Conservation (phyloP, 1,140 invertebrate species). For the Drosophila melanogaster region DNA sequence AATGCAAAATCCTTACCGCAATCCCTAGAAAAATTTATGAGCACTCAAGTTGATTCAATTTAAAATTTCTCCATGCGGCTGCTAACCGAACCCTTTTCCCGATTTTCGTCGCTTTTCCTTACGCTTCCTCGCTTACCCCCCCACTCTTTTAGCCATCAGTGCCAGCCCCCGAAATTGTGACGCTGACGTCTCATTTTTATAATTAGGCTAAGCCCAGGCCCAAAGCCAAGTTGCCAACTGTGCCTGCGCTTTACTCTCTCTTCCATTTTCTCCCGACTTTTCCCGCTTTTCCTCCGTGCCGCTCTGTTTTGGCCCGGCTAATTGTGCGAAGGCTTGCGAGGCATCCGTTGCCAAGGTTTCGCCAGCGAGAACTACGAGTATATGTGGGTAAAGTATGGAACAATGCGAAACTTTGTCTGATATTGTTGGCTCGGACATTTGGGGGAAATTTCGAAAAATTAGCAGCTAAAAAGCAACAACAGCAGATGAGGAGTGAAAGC, state of each 20-base stretch:
- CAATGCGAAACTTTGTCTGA: conserved; percentile 47
- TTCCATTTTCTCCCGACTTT: not conserved
- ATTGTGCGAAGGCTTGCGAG: conserved; percentile 23
- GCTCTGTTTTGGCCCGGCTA: conserved; percentile 23
- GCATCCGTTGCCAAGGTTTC: conserved; percentile 11
- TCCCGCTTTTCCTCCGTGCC: conserved; percentile 10
- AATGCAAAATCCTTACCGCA: conserved; percentile 51
- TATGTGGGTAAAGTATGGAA: conserved; percentile 6
- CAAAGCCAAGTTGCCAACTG: conserved; percentile 73
- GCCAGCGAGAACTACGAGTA: not conserved
- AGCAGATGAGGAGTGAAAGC: conserved; percentile 29
- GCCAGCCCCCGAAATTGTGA: conserved; percentile 58
- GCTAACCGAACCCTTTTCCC: conserved; percentile 10
- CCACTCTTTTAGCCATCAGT: conserved; percentile 9
- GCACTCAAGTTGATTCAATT: conserved; percentile 79
- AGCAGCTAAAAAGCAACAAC: conserved; percentile 16
- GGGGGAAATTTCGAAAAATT: conserved; percentile 33
- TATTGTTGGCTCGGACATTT: conserved; percentile 46
- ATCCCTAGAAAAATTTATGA: conserved; percentile 73
- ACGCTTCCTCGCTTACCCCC: not conserved
- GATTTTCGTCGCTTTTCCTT: not conserved
- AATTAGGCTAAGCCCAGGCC: conserved; percentile 78
- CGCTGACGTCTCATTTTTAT: conserved; percentile 70
- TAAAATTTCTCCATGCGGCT: conserved; percentile 46
- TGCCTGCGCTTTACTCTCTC: conserved; percentile 20